Evolutionary conservation across 2,113 vertebrate species (phyloP), one percentile per base, ranked within the genome.

Genomic region (Gopherus flavomarginatus): DNA sequence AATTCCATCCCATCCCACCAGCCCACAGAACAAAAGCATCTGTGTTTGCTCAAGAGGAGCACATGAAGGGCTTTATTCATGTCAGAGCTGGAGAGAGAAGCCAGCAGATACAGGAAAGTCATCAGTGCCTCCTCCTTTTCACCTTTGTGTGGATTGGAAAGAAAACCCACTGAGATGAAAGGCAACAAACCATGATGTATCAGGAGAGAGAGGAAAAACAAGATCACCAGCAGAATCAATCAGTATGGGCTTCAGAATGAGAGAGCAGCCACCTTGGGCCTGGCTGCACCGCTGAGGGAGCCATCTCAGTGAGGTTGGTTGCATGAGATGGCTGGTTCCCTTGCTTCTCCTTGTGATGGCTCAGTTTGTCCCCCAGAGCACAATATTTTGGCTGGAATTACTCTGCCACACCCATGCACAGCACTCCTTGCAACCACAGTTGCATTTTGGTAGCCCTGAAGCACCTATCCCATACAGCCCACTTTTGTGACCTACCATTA

Each of bases 61-160:
- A 88, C 90, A 97, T 97, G 97, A 98, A 98, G 96, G 97, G 97
- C 95, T 92, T 96, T 94, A 97, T 98, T 98, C 97, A 98, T 80
- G 11, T 95, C 82, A 80, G 95, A 97, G 96, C 97, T 97, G 89
- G 94, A 94, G 95, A 96, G 91, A 94, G 93, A 96, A 96, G 93
- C 96, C 97, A 95, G 93, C 96, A 97, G 96, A 97, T 96, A 95
- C 47, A 95, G 84, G 84, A 87, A 93, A 97, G 96, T 50, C 95
- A 90, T 96, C 19, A 0, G 85, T 29, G 57, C 88, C 95, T 96
- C 93, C 95, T 96, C 95, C 96, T 97, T 97, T 97, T 96, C 93
- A 97, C 97, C 97, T 97, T 97, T 97, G 93, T 96, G 91, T 90
- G 44, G 87, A 75, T 91, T 75, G 78, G 0, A 35, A 62, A 52